Evolutionary conservation across 2,113 vertebrate species (phyloP), one percentile per base, ranked within the genome.

Genomic region (Phaethon lepturus): DNA sequence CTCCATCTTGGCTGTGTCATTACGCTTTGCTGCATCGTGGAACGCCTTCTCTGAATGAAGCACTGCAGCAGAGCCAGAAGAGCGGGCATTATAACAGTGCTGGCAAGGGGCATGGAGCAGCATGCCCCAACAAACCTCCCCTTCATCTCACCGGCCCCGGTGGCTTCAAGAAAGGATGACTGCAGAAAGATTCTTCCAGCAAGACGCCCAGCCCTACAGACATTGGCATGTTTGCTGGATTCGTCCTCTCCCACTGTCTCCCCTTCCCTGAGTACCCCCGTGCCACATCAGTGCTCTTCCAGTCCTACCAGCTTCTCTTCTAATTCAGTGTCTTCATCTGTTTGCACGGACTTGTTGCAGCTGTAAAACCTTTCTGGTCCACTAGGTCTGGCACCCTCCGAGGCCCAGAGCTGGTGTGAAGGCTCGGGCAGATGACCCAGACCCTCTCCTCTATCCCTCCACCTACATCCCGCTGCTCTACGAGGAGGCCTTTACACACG

Each of bases 41-140:
- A 99, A 98, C 64, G 99, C 98, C 96, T 98, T 99, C 69, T 99
- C 99, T 31, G 99, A 98, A 38, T 96, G 97, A 75, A 99, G 97
- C 97, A 99, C 99, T 99, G 95, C 22, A 88, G 47, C 78, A 87
- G 62, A 71, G 14, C 9, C 10, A 40, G 58, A 86, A 45, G 28
- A 90, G 44, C 1, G 1, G 42, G 40, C 26, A 60, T 50, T 45
- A 50, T 59, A 83, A 64, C 9, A 45, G 25, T 26, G 22, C 58
- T 71, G 67, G 33, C 44, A 82, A 33, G 60, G 10, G 56, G 17
- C 60, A 63, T 0, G 1, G 29, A 56, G 60, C 31, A 79, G 62
- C 88, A 45, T 38, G 50, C 6, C 53, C 14, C 38, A 64, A 47
- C 69, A 91, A 91, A 86, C 25, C 35, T 85, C 24, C 44, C 35